phyloP scores from a whole-genome alignment of 2,888 invertebrate species.

The Caenorhabditis uteleia region DNA sequence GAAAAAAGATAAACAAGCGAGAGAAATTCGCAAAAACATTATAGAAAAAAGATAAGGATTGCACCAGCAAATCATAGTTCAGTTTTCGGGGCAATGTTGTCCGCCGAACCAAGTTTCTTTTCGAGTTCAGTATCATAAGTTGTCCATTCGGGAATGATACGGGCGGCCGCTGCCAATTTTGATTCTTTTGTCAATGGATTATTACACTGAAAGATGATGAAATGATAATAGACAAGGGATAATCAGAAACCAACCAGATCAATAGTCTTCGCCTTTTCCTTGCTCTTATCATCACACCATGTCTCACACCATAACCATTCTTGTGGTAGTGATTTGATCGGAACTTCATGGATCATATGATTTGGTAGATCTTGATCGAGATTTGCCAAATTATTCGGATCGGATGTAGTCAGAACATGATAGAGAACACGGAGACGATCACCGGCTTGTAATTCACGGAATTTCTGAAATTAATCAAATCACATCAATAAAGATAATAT shows the following conservation, averaged over 20 bases:
- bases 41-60: no score
- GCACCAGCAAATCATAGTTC: no score
- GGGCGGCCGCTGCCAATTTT: conserved; percentile 91
- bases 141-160: conserved; percentile 96
- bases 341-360: conserved; percentile 98
- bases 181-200: conserved; percentile 99
- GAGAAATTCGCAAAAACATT: no score
- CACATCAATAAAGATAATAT: not conserved
- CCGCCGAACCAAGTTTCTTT: no score
- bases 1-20: no score
- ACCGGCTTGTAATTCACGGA: conserved; percentile 95
- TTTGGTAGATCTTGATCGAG: conserved; percentile 94
- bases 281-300: conserved; percentile 91
- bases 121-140: conserved; percentile 92
- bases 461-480: conserved; percentile 76
- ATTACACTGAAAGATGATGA: conserved; percentile 82
- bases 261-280: conserved; percentile 91
- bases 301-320: conserved; percentile 99
- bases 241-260: conserved; percentile 75
- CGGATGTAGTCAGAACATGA: conserved; percentile 96
- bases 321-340: conserved; percentile 95
- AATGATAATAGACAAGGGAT: no score
- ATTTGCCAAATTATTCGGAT: conserved; percentile 97
- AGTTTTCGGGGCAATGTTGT: no score
- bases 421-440: conserved; percentile 96